These are phyloP conservation scores for Scaptomyza pallida DNA, from an alignment of 1,140 invertebrate species.

Conservation along the genomic window DNA sequence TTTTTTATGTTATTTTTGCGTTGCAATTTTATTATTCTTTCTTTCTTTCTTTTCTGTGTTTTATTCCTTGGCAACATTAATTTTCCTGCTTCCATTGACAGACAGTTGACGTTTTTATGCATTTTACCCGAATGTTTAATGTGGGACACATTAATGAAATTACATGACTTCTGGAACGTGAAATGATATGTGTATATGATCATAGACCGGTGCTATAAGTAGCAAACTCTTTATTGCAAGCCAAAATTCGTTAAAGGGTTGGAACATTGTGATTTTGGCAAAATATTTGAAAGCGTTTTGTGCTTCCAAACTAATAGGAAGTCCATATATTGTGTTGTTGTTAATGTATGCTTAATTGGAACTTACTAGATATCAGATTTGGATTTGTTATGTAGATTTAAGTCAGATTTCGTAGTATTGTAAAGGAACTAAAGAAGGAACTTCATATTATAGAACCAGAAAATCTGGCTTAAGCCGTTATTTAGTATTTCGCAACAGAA, in stretches of 20 bases:
- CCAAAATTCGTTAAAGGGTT: conserved; percentile 6
- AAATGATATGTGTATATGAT: conserved; percentile 48
- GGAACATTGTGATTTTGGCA: background rate
- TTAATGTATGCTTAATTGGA: too few relatives aligned
- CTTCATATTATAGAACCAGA: background rate
- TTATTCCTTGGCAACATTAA: conserved; percentile 61
- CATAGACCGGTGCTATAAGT: background rate
- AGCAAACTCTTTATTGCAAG: background rate
- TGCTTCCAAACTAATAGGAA: background rate
- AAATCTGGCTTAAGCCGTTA: background rate
- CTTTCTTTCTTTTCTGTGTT: conserved; percentile 46
- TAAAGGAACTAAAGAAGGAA: too few relatives aligned
- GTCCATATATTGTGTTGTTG: too few relatives aligned
- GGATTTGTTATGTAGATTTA: too few relatives aligned
- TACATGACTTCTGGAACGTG: conserved; percentile 58
- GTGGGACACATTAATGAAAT: conserved; percentile 66
- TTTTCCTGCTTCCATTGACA: conserved; percentile 59
- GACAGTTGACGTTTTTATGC: conserved; percentile 73
- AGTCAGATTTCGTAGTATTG: too few relatives aligned
- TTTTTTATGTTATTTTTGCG: conserved; percentile 76
- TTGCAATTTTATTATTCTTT: conserved; percentile 73
- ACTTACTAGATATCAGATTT: too few relatives aligned
- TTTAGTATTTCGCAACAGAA: background rate
- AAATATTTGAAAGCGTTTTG: conserved; percentile 1
- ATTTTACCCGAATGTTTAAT: conserved; percentile 2